Percentiles rank a stretch among this genome's conserved stretches.
phyloP scores from a whole-genome alignment of 2,797 vertebrate species.

The Eupleurogrammus muticus region DNA sequence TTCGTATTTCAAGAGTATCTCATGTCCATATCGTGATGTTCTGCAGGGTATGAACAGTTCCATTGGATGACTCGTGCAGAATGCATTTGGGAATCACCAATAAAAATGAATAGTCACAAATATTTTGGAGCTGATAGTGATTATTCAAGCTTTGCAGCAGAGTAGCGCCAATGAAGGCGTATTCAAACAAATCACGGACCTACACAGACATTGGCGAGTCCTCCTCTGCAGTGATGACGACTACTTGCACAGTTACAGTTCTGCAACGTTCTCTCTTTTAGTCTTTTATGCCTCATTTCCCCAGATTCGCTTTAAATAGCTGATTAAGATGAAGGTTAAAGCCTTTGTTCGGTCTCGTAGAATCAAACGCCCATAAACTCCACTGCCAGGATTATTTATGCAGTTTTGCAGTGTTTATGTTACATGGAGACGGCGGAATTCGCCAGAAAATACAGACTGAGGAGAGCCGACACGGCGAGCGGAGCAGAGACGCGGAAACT shows the following conservation, averaged over 20 bases:
- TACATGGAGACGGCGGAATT: conserved; percentile 59
- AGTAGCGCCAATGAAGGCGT: too few relatives aligned
- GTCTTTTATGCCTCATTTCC: conserved; percentile 44
- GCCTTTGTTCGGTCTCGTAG: conserved; percentile 50
- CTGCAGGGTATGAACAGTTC: too few relatives aligned
- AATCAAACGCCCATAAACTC: conserved; percentile 40
- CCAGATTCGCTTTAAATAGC: conserved; percentile 36
- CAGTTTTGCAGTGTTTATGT: conserved; percentile 64
- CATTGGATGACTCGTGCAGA: too few relatives aligned
- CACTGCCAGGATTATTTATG: conserved; percentile 54
- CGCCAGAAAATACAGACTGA: conserved; percentile 49
- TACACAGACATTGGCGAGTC: too few relatives aligned
- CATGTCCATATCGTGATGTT: too few relatives aligned
- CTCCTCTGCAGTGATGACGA: too few relatives aligned
- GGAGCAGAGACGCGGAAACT: conserved; percentile 8
- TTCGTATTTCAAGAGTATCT: too few relatives aligned
- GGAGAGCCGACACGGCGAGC: conserved; percentile 22
- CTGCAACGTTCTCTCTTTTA: conserved; percentile 18
- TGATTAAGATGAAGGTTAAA: conserved; percentile 58
- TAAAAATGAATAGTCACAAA: too few relatives aligned
- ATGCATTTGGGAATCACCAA: too few relatives aligned
- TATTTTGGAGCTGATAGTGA: too few relatives aligned
- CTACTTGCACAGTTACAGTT: neutral
- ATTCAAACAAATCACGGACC: too few relatives aligned
- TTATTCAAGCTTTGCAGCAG: too few relatives aligned